These are phyloP conservation scores for Tetropium fuscum DNA, from an alignment of 2,888 invertebrate genomes.

Conservation along the genomic window DNA sequence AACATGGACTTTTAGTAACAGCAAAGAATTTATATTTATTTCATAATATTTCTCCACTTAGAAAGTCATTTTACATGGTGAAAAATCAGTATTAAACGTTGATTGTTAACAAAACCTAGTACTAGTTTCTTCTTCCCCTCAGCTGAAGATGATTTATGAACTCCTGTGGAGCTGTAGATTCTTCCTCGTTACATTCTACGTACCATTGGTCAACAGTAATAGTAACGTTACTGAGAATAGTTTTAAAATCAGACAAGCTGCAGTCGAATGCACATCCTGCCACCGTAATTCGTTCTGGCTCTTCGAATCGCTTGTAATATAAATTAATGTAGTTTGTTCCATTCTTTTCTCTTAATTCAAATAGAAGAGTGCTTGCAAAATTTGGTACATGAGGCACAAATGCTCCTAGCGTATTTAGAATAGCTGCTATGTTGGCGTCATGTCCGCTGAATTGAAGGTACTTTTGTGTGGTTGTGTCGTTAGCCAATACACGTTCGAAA, in stretches of 20 bases:
- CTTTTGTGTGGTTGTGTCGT: too few relatives aligned
- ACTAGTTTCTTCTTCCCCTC: too few relatives aligned
- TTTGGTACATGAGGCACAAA: constrained; percentile 75
- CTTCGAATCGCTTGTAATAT: constrained; percentile 29
- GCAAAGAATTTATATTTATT: too few relatives aligned
- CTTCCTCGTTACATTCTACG: constrained; percentile 26
- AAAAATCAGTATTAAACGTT: too few relatives aligned
- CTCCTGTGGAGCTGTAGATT: too few relatives aligned
- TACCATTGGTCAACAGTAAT: constrained; percentile 23
- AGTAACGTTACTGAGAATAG: constrained; percentile 25
- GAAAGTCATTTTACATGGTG: too few relatives aligned
- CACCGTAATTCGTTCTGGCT: constrained; percentile 15
- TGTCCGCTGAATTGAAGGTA: constrained; percentile 81
- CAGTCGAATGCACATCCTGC: constrained; percentile 28
- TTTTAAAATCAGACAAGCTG: constrained; percentile 23
- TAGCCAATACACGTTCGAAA: too few relatives aligned
- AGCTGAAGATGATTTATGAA: too few relatives aligned
- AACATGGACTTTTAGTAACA: too few relatives aligned
- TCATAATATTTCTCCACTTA: too few relatives aligned
- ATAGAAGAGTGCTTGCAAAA: constrained; percentile 74
- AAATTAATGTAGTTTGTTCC: constrained; percentile 22
- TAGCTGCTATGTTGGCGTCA: constrained; percentile 78
- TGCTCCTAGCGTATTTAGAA: constrained; percentile 76
- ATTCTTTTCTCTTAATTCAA: constrained; percentile 71
- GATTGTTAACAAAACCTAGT: too few relatives aligned